These are phyloP conservation scores for Brenthis ino DNA, from an alignment of 2,888 invertebrate species.

Conservation along the genomic window DNA sequence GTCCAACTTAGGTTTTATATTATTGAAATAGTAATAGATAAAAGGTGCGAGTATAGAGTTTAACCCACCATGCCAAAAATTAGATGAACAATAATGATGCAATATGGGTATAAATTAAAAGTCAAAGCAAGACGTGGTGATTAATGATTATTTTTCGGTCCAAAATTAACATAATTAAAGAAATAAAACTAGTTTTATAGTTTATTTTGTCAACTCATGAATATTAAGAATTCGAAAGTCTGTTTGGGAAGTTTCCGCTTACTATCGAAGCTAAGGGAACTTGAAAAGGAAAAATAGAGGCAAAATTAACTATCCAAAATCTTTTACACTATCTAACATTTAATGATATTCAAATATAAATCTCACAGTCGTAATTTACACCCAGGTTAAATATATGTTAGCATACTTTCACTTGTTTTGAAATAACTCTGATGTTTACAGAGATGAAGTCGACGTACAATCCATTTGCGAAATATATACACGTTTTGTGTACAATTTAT, in stretches of 20 bases:
- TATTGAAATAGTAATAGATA: too few species aligned
- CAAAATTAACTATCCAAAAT: too few species aligned
- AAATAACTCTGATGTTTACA: conserved; percentile 14
- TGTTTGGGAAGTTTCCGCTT: conserved; percentile 5
- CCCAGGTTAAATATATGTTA: background rate
- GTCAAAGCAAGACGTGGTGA: too few species aligned
- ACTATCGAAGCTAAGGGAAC: background rate
- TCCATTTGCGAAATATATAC: conserved; percentile 3
- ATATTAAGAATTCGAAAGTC: conserved; percentile 16
- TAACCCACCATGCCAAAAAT: too few species aligned
- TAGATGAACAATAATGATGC: too few species aligned
- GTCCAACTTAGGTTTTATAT: too few species aligned
- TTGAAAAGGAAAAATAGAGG: background rate
- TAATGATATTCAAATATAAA: too few species aligned
- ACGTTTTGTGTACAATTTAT: background rate
- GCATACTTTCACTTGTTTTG: conserved; percentile 16
- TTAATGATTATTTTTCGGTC: background rate
- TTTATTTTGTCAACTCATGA: conserved; percentile 2
- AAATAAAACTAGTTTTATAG: conserved; percentile 7
- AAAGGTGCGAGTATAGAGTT: too few species aligned
- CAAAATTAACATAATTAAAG: background rate
- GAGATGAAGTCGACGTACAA: background rate
- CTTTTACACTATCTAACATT: too few species aligned
- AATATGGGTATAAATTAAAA: too few species aligned
- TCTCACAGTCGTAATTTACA: too few species aligned